A percentile compares a stretch with the other conserved stretches of the same genome.
Evolutionary conservation across 1,140 invertebrate genomes (phyloP).

Genomic region (Brachionus rotundiformis): DNA sequence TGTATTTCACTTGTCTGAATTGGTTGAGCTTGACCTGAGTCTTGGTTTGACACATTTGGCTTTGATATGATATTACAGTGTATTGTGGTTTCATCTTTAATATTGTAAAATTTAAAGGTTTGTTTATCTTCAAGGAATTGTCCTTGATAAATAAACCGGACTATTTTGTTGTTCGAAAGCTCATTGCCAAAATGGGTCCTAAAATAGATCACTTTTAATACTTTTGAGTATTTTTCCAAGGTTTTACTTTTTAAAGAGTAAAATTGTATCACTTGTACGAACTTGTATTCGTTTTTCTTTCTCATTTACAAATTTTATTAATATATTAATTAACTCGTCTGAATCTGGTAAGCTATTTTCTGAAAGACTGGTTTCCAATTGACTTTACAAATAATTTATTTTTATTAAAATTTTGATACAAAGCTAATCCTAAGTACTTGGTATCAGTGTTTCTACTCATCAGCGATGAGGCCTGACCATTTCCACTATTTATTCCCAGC

Average conservation of each 20-base stretch:
- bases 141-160: conserved; percentile 52
- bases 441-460: background rate
- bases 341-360: background rate
- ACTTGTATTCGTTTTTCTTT: conserved; percentile 32
- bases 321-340: conserved; percentile 15
- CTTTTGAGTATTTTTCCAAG: background rate
- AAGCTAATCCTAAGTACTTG: background rate
- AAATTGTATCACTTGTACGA: conserved; percentile 27
- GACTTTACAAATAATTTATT: background rate
- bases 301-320: conserved; percentile 47
- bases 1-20: background rate
- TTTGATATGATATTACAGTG: conserved; percentile 47
- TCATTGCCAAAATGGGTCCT: conserved; percentile 42
- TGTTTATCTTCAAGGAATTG: conserved; percentile 31
- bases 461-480: background rate
- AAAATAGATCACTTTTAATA: background rate
- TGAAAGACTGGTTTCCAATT: background rate
- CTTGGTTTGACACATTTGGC: background rate
- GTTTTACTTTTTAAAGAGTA: conserved; percentile 33
- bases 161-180: conserved; percentile 46
- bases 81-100: conserved; percentile 43
- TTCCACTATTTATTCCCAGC: background rate
- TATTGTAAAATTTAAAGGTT: conserved; percentile 41
- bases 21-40: background rate
- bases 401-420: background rate